phyloP scores from a whole-genome alignment of 2,888 invertebrate genomes.

The Quadroppia sp. region DNA sequence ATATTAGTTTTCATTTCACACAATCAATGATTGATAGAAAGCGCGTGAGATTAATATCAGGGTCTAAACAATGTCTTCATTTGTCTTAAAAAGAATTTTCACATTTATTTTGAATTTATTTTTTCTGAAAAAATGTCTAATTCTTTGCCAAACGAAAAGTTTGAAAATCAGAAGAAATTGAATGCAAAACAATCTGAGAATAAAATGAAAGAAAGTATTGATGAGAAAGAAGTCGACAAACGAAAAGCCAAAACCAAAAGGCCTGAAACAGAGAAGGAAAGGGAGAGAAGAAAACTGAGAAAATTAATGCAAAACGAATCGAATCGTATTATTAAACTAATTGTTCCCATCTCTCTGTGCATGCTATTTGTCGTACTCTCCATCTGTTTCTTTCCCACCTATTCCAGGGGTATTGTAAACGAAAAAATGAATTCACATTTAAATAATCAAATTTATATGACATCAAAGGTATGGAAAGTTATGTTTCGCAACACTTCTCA shows the following conservation, averaged over 20 bases:
- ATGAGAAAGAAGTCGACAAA: neutral
- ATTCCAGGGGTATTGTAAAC: neutral
- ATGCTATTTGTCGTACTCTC: slow-evolving; percentile 2
- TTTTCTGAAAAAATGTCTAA: too few species aligned
- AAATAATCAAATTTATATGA: neutral
- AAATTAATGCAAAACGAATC: neutral
- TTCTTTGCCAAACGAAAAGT: too few species aligned
- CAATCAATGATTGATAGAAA: too few species aligned
- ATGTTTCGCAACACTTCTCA: neutral
- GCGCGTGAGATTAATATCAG: too few species aligned
- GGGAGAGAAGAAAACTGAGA: neutral
- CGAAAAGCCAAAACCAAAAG: neutral
- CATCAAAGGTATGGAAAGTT: neutral
- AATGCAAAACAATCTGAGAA: too few species aligned
- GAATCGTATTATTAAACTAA: neutral
- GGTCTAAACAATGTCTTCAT: too few species aligned
- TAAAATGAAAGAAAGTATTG: neutral
- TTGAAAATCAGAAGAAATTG: too few species aligned
- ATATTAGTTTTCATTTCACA: too few species aligned
- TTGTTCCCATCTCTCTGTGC: slow-evolving; percentile 1
- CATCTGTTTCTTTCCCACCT: slow-evolving; percentile 5
- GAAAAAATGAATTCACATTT: neutral
- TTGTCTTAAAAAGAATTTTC: too few species aligned
- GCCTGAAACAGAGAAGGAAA: neutral
- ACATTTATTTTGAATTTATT: too few species aligned